Base-by-base conservation (phyloP, 1,140 invertebrate genomes). In the Panulirus ornatus region DNA sequence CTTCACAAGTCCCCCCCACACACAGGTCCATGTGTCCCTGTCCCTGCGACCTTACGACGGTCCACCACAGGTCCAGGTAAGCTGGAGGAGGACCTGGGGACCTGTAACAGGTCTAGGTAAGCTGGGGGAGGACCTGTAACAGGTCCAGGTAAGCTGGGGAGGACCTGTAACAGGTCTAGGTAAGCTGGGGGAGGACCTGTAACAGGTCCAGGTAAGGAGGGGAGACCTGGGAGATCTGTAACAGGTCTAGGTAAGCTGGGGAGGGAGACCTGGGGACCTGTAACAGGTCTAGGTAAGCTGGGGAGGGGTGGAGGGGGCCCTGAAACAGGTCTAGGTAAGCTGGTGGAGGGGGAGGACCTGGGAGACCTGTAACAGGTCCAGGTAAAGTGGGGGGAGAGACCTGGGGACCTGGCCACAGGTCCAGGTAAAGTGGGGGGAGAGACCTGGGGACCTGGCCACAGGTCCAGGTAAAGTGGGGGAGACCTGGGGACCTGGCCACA, bases 11-110 rank as follows among this genome's bases (percentile, higher is more conserved):
- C 27, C 92, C 92, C 16, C 38, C 84, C 14, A 63, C 34, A 16
- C 87, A 91, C 47, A 92, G 92, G 89, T 87, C 92, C 42, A 79
- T 84, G 42, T 92, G 92, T 51, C 92, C 92, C 2, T 92, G 92
- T 51, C 91, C 92, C 1, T 92, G 92, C 40, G 66, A 88, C 8
- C 70, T 88, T 16, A 51, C 78, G 44, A 92, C 84, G 1, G 82
- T 87, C 0, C 92, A 92, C 47, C 91, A 76, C 27, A 82, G 92
- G 42, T 70, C 82, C 8, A 88, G 88, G 88, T 90, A 11, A 27
- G 88, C 34, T 51, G 6, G 11, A 5, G 22, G 22, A 63, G 51
- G n/a, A n/a, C n/a, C n/a, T n/a, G n/a, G n/a, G n/a, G n/a, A n/a
- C n/a, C n/a, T n/a, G n/a, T n/a, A n/a, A 11, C 0, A 22, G 30